Conservation (phyloP, 1,140 invertebrate genomes). For the Eupristina koningsbergeri region DNA sequence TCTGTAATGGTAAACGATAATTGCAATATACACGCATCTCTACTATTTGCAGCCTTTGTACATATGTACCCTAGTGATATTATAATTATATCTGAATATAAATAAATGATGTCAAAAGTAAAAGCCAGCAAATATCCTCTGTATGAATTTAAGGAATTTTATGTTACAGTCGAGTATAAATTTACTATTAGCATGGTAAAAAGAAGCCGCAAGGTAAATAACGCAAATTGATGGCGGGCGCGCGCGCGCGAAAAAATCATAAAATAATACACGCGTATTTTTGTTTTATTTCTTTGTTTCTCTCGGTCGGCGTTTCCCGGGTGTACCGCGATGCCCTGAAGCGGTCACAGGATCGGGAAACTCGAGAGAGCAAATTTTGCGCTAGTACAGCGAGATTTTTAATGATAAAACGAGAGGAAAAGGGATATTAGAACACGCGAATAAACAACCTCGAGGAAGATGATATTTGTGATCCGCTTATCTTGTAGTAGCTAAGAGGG, state of each 20-base stretch:
- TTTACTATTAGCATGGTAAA: constrained; percentile 64
- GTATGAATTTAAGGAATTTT: constrained; percentile 61
- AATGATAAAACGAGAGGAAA: not conserved
- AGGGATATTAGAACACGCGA: not conserved
- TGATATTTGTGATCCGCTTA: constrained; percentile 47
- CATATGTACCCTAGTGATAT: constrained; percentile 73
- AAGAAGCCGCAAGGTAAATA: constrained; percentile 57
- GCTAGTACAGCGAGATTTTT: not conserved
- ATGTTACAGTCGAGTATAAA: constrained; percentile 48
- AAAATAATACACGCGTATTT: not conserved
- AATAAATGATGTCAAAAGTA: constrained; percentile 65
- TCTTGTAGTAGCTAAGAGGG: constrained; percentile 39
- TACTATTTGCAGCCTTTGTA: constrained; percentile 67
- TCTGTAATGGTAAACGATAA: constrained; percentile 44
- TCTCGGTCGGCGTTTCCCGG: not conserved
- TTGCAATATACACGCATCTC: constrained; percentile 51
- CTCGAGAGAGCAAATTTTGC: not conserved
- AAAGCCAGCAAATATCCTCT: constrained; percentile 64
- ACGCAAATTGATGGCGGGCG: not conserved
- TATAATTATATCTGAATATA: constrained; percentile 67
- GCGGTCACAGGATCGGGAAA: not conserved
- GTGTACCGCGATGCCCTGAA: not conserved
- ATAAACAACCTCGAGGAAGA: not conserved
- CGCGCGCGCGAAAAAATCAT: constrained; percentile 2
- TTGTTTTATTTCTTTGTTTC: not conserved